Percentiles rank a stretch among this genome's conserved stretches.
These are phyloP conservation scores for Ochotona curzoniae DNA, from an alignment of 2,113 vertebrate genomes.

Conservation along the genomic window DNA sequence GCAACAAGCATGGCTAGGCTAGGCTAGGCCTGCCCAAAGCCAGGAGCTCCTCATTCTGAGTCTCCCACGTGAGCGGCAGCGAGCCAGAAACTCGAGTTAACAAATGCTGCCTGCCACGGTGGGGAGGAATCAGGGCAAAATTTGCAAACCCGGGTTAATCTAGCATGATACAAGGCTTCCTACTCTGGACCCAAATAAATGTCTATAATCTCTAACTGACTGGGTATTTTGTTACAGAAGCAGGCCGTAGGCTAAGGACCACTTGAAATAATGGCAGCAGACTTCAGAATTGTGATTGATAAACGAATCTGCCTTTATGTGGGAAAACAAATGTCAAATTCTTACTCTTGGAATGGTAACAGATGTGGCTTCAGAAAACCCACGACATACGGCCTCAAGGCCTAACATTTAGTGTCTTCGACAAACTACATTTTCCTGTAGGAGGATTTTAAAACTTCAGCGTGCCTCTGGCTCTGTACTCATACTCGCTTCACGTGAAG, in stretches of 20 bases:
- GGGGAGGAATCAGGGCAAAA: too few species aligned
- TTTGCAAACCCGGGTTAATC: too few species aligned
- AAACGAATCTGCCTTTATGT: neutral
- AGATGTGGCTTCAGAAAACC: neutral
- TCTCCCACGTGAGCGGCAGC: too few species aligned
- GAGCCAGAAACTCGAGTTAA: too few species aligned
- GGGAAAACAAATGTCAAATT: neutral
- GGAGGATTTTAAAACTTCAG: neutral
- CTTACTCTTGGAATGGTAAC: constrained; percentile 7
- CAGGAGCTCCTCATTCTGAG: too few species aligned
- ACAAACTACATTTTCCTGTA: neutral
- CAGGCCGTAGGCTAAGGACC: neutral
- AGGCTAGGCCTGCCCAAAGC: too few species aligned
- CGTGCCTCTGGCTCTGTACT: neutral
- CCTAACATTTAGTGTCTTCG: neutral
- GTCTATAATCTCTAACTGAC: neutral
- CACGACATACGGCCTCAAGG: neutral
- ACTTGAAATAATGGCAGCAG: neutral
- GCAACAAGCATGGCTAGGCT: too few species aligned
- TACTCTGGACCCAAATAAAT: neutral
- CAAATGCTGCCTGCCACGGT: too few species aligned
- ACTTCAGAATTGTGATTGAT: too few species aligned
- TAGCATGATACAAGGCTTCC: too few species aligned
- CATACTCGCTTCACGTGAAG: neutral
- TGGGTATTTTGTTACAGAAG: neutral